Evolutionary conservation across 1,140 invertebrate genomes (phyloP).

Genomic region (Pogonognathellus flavescens): DNA sequence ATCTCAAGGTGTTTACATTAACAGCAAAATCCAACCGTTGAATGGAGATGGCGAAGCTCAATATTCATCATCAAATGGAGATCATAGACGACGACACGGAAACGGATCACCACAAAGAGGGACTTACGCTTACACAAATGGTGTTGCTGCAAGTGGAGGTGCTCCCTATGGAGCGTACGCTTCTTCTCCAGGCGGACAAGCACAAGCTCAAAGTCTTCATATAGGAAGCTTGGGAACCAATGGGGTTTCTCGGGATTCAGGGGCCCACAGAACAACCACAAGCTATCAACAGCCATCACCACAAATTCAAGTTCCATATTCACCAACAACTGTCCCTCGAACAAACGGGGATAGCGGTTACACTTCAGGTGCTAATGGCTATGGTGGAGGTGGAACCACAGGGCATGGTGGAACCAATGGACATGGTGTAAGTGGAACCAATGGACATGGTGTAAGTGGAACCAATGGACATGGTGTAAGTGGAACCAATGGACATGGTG

Average conservation of each 20-base stretch:
- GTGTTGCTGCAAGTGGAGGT: background rate
- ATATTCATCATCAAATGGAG: background rate
- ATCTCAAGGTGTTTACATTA: conserved; percentile 19
- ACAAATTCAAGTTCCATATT: background rate
- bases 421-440: background rate
- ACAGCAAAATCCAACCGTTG: conserved; percentile 1
- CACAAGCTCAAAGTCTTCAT: conserved; percentile 2
- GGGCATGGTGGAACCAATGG: background rate
- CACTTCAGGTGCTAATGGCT: background rate
- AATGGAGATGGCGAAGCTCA: background rate
- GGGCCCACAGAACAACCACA: background rate
- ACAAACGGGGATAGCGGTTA: background rate
- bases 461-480: background rate
- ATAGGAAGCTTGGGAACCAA: conserved; percentile 30
- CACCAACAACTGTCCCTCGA: background rate
- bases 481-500: background rate
- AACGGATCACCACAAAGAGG: background rate
- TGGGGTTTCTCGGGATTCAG: background rate
- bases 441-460: background rate
- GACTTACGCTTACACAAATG: background rate
- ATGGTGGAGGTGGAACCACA: background rate
- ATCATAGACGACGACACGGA: conserved; percentile 4
- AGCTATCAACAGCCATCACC: background rate
- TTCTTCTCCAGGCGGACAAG: conserved; percentile 28
- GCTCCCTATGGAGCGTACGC: conserved; percentile 5